Evolutionary conservation across 2,113 vertebrate genomes (phyloP), one percentile per base, ranked within the genome.

Genomic region (Festucalex cinctus): DNA sequence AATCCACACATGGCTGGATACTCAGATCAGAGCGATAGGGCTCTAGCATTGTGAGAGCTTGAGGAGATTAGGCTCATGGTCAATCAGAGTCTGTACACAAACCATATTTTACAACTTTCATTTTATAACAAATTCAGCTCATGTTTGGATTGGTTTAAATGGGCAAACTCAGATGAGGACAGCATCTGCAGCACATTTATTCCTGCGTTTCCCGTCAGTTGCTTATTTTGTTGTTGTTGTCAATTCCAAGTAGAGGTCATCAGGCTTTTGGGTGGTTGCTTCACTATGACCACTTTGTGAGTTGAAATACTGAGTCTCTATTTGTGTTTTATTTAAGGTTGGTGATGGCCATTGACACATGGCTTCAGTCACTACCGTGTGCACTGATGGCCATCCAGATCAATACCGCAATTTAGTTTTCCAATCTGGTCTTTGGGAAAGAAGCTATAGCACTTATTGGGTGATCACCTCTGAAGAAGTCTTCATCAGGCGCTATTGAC

Each of bases 401-500:
- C 88, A 86, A 91, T 92, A 91, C 69, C 71, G 81, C 82, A 91
- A 91, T 90, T 91, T 86, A 88, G 85, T 90, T 92, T 88, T 91
- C 83, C 85, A 90, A 85, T 89, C 86, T 86, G 80, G 87, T 85
- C 85, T 87, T 82, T 87, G 85, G 72, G 75, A 83, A 74, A 32
- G 76, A 72, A 82, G 79, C 80, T 66, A 58, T 74, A 59, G 84
- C 84, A 84, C 84, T 92, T 92, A 91, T 60, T 81, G 86, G 84
- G 83, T 90, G 90, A 91, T 92, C 80, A 49, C 83, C 68, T 82
- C 69, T 89, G 88, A 91, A 91, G 88, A 91, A 90, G 87, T 87
- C 88, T 90, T 92, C 85, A 91, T 92, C 90, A 90, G 83, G 83
- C 83, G 85, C 80, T 91, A 91, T 91, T 90, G 89, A 91, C 86